Evolutionary conservation across 2,797 vertebrate genomes (phyloP).

Genomic region (Gymnoscopelus braueri): DNA sequence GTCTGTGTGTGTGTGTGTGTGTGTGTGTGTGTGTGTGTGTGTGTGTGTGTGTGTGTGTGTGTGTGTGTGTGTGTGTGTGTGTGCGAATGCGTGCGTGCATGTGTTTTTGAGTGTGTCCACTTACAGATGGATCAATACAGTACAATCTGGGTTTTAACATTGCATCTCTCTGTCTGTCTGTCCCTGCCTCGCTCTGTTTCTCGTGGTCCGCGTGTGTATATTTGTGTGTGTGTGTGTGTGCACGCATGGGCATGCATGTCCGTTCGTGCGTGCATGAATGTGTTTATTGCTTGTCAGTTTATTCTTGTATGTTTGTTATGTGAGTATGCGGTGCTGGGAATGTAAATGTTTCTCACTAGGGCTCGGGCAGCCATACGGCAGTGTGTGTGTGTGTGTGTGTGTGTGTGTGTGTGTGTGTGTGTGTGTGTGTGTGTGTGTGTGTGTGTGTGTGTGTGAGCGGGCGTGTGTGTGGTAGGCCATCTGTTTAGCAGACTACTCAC

Average conservation of each 20-base stretch:
- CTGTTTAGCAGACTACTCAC: conserved; percentile 75
- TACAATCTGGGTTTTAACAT: conserved; percentile 92
- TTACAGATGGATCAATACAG: conserved; percentile 88
- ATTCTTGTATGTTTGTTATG: conserved; percentile 59
- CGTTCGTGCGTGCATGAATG: conserved; percentile 23
- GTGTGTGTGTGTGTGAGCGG: conserved; percentile 34
- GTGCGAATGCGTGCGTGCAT: conserved; percentile 30
- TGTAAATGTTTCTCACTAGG: conserved; percentile 70
- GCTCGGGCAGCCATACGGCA: conserved; percentile 64
- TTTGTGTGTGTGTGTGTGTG: conserved; percentile 24
- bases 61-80: conserved; percentile 46
- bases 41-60: conserved; percentile 42
- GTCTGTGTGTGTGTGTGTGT: conserved; percentile 32
- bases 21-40: conserved; percentile 31
- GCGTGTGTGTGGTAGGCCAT: conserved; percentile 68
- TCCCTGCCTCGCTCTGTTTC: conserved; percentile 14
- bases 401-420: conserved; percentile 27
- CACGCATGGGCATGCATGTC: conserved; percentile 21
- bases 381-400: conserved; percentile 4
- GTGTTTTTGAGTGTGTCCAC: conserved; percentile 79
- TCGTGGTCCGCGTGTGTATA: not conserved
- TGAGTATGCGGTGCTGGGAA: conserved; percentile 64
- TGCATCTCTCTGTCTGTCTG: conserved; percentile 68
- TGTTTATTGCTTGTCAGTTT: conserved; percentile 65
- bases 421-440: conserved; percentile 28